Base-by-base conservation (phyloP, 2,113 vertebrate genomes). In the Pelobates fuscus region DNA sequence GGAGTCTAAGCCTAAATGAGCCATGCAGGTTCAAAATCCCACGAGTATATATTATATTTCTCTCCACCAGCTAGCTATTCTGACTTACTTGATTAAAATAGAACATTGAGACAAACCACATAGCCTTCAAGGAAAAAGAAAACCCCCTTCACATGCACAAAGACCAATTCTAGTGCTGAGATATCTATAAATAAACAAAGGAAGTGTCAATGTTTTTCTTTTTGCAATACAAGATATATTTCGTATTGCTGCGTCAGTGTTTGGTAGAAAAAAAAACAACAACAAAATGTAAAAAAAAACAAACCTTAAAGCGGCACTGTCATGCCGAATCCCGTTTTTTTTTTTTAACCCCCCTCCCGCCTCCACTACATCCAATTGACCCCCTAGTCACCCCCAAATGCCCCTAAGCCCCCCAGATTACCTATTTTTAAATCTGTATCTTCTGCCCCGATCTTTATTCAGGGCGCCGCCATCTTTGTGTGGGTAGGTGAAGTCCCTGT, bases 171-270 rank as follows among this genome's bases (percentile, higher is more conserved):
- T 49, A 49, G 44, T 49, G 44, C 44, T 15, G 32, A 49, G 44
- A 11, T 49, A 49, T 14, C 44, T 49, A 49, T 17, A 49, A 49
- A 49, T 49, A 63, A 37, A 63, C 11, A 15, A 29, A 29, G 58
- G 58, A 21, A 60, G 8, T 6, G 25, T 60, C 58, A 81, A 81
- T 62, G 81, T 75, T 75, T 84, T 63, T 82, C 78, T 58, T 65
- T 37, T 67, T 0, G 0, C 24, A 77, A 80, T 26, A 68, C 1
- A 18, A 61, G 59, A 32, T 32, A 32, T 32, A 20, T 62, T 62
- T 32, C 32, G n/a, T 60, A 18, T 32, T 29, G 60, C 30, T 18
- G 60, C 60, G 32, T 60, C 58, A 60, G 54, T 23, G 11, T 57
- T 24, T 37, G 32, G 32, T 6, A 6, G 32, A 37, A 10, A 37